Conservation (phyloP, 2,888 invertebrate species). For the Anticlea derivata region DNA sequence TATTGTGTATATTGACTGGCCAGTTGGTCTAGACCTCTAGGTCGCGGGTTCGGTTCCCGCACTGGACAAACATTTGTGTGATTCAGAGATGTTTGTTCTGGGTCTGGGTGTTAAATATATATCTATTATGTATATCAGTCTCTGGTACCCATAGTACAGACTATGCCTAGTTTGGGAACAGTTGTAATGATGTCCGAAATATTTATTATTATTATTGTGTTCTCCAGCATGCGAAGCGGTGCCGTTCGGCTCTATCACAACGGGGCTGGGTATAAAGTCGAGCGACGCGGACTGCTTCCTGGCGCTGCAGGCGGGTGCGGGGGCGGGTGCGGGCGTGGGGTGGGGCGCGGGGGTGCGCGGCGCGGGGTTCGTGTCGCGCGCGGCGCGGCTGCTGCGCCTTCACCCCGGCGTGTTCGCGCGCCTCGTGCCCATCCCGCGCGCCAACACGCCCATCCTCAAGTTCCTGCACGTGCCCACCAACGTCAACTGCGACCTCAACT, state of each 20-base stretch:
- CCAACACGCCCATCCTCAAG: constrained; percentile 91
- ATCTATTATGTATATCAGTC: too few species aligned
- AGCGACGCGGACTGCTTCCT: constrained; percentile 91
- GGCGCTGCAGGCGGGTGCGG: constrained; percentile 57
- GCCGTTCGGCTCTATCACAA: constrained; percentile 90
- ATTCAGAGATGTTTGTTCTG: too few species aligned
- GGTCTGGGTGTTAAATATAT: too few species aligned
- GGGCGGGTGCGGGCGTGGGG: constrained; percentile 34
- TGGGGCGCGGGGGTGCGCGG: constrained; percentile 20
- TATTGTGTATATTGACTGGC: too few species aligned
- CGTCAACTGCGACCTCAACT: constrained; percentile 88
- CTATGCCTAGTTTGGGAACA: too few species aligned
- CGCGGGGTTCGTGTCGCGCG: constrained; percentile 50
- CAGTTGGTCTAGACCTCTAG: too few species aligned
- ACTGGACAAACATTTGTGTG: too few species aligned
- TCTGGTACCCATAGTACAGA: too few species aligned
- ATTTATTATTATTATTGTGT: too few species aligned
- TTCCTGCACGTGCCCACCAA: constrained; percentile 85
- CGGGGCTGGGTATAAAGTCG: constrained; percentile 86
- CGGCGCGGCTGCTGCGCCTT: constrained; percentile 65
- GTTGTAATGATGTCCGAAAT: too few species aligned
- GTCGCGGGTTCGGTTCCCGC: too few species aligned
- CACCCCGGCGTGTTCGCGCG: constrained; percentile 75
- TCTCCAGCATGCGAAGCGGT: constrained; percentile 63
- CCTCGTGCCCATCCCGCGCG: constrained; percentile 86